Evolutionary conservation across 2,888 invertebrate genomes (phyloP).

Genomic region (Drosophila imparisetae): DNA sequence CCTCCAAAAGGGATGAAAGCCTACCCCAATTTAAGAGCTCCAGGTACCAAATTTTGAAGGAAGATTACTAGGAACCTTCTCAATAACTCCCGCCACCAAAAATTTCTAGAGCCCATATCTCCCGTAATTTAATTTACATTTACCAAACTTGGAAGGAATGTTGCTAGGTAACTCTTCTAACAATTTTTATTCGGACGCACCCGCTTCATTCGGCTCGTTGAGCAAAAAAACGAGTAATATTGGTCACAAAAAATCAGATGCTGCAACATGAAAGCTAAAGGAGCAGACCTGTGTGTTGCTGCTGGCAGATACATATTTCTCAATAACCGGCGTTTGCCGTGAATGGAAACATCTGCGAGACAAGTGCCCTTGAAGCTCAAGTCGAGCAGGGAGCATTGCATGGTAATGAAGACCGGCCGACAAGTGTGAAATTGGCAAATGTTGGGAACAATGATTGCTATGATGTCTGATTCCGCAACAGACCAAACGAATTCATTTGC

Average conservation of each 20-base stretch:
- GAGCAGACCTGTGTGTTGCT: background rate
- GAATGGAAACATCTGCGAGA: background rate
- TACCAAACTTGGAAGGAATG: no score
- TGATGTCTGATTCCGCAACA: background rate
- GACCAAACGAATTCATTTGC: background rate
- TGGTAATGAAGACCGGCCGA: background rate
- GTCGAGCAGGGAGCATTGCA: background rate
- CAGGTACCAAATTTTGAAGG: no score
- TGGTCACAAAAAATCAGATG: background rate
- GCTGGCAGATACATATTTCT: no score
- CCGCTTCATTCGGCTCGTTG: background rate
- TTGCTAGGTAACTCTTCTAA: no score
- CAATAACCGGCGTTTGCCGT: background rate
- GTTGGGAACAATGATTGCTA: background rate
- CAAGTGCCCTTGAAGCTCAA: background rate
- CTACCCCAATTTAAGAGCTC: no score
- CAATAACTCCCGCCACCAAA: no score
- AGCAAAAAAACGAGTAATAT: background rate
- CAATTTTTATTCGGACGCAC: no score
- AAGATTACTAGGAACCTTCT: no score
- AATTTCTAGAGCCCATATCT: no score
- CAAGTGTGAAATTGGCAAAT: background rate
- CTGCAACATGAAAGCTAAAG: background rate
- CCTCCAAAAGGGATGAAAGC: no score
- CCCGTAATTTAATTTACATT: no score